Evolutionary conservation across 2,888 invertebrate species (phyloP).

Genomic region (Parnassius glacialis): DNA sequence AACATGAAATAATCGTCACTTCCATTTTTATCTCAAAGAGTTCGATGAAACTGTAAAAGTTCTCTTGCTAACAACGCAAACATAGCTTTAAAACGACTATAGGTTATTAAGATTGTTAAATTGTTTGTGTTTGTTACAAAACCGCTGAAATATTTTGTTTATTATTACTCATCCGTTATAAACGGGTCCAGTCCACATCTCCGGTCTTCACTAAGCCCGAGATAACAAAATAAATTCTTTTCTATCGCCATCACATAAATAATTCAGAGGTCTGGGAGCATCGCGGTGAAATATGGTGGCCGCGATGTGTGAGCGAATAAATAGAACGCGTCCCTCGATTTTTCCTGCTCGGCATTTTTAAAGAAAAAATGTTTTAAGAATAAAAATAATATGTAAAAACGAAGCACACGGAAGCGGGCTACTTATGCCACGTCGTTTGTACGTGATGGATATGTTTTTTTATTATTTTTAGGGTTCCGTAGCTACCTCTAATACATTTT

Average conservation of each 20-base stretch:
- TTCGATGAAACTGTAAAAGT: no score
- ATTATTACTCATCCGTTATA: conserved; percentile 2
- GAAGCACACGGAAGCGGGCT: conserved; percentile 1
- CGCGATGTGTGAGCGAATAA: conserved; percentile 47
- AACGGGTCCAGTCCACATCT: not conserved
- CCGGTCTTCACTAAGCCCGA: conserved; percentile 8
- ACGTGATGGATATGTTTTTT: conserved; percentile 2
- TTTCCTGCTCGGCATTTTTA: conserved; percentile 37
- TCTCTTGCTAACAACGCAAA: no score
- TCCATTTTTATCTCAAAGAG: no score
- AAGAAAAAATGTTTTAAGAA: conserved; percentile 25
- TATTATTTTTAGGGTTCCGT: conserved; percentile 5
- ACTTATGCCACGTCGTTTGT: conserved; percentile 4
- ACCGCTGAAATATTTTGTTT: conserved; percentile 5
- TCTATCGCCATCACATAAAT: conserved; percentile 62
- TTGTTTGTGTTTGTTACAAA: not conserved
- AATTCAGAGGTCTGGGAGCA: conserved; percentile 64
- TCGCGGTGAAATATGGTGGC: conserved; percentile 64
- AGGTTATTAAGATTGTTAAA: no score
- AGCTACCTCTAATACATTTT: not conserved
- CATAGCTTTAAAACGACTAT: no score
- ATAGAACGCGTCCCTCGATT: conserved; percentile 48
- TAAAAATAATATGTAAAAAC: conserved; percentile 22
- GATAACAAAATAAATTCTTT: conserved; percentile 33
- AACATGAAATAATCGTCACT: no score